These are phyloP conservation scores for Mormyrus iriodes DNA, from an alignment of 2,113 vertebrate species.

Conservation along the genomic window DNA sequence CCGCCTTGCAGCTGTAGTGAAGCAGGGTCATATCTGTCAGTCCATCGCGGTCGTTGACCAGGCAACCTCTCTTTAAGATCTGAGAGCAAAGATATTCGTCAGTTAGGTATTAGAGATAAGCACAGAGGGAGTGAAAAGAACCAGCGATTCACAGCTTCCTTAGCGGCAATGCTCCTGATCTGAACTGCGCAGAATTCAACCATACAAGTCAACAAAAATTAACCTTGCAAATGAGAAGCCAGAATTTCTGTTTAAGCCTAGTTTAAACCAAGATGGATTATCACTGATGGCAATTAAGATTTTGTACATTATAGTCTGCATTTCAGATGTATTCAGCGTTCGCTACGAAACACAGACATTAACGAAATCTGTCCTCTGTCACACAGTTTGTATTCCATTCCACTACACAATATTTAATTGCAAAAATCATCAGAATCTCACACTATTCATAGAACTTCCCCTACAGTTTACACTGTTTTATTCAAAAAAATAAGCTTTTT, in stretches of 20 bases:
- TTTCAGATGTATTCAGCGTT: background rate
- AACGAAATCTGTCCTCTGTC: background rate
- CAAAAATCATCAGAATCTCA: background rate
- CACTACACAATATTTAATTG: background rate
- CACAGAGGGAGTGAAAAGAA: background rate
- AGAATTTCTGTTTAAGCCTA: background rate
- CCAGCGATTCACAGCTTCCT: background rate
- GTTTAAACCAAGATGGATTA: background rate
- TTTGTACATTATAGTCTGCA: background rate
- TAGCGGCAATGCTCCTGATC: background rate
- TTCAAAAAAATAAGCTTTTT: background rate
- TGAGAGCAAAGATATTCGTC: slow-evolving; percentile 36
- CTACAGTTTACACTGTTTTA: no score
- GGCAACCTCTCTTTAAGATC: slow-evolving; percentile 86
- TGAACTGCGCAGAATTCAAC: background rate
- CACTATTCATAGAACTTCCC: no score
- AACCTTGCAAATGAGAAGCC: background rate
- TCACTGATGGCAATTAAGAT: background rate
- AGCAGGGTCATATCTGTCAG: slow-evolving; percentile 90
- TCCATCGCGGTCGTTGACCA: slow-evolving; percentile 84
- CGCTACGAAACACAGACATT: background rate
- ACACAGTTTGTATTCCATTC: background rate
- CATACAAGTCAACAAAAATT: background rate
- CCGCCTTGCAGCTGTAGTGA: slow-evolving; percentile 88
- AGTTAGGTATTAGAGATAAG: background rate